A percentile compares a stretch with the other conserved stretches of the same genome.
phyloP scores from a whole-genome alignment of 2,113 vertebrate genomes.

The Corydoras sp. region DNA sequence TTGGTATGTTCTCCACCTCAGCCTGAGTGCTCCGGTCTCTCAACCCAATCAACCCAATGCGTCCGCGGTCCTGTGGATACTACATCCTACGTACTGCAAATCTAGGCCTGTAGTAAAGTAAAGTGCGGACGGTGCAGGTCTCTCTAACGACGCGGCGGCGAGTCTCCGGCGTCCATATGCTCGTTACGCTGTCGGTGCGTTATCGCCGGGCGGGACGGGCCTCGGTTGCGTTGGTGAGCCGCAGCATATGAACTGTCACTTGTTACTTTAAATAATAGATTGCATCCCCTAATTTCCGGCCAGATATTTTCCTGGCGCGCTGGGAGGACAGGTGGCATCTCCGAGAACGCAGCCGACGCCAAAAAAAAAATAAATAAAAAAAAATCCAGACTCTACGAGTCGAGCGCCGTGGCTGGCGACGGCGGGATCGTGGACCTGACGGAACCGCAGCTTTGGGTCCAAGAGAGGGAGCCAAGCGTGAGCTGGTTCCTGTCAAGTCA shows the following conservation, averaged over 20 bases:
- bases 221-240: slow-evolving; percentile 52
- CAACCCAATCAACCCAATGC: too few species aligned
- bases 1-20: too few species aligned
- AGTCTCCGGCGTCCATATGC: neutral
- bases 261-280: slow-evolving; percentile 69
- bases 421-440: neutral
- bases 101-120: too few species aligned
- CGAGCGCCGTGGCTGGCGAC: neutral
- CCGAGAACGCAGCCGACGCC: slow-evolving; percentile 44
- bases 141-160: too few species aligned
- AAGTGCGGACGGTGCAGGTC: too few species aligned
- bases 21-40: too few species aligned
- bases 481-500: too few species aligned
- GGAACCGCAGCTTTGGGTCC: too few species aligned
- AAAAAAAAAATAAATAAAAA: slow-evolving; percentile 46
- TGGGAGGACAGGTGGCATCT: slow-evolving; percentile 62
- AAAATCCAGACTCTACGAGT: neutral
- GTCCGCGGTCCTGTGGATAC: too few species aligned
- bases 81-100: too few species aligned
- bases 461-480: too few species aligned
- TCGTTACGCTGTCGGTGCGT: neutral
- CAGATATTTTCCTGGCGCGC: slow-evolving; percentile 61
- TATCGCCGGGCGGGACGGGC: neutral
- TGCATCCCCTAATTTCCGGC: slow-evolving; percentile 56
- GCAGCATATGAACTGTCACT: slow-evolving; percentile 62